These are phyloP conservation scores for Drosophila subsilvestris DNA, from an alignment of 2,888 invertebrate genomes.

Conservation along the genomic window DNA sequence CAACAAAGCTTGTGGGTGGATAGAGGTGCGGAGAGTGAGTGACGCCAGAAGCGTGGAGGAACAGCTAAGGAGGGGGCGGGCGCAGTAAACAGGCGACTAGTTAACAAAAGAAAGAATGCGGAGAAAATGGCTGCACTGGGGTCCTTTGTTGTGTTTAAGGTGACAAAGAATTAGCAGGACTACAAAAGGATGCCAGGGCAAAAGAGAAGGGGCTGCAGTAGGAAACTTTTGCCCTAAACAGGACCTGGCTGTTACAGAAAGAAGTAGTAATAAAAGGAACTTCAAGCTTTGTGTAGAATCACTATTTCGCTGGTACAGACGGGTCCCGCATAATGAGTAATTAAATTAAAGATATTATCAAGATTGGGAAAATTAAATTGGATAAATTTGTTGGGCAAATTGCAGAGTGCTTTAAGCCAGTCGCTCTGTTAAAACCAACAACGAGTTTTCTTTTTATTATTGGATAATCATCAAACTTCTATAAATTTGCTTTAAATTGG, in stretches of 20 bases:
- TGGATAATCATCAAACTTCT: too few relatives aligned
- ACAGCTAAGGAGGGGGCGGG: conserved; percentile 11
- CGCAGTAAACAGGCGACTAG: conserved; percentile 34
- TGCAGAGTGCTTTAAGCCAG: too few relatives aligned
- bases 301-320: not conserved
- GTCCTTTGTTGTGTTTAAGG: conserved; percentile 52
- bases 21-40: not conserved
- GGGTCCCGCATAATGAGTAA: not conserved
- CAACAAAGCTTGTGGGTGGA: conserved; percentile 22
- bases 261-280: not conserved
- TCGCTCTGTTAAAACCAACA: too few relatives aligned
- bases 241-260: not conserved
- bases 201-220: not conserved
- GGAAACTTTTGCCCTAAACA: conserved; percentile 17
- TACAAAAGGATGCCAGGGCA: conserved; percentile 28
- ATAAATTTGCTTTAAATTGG: too few relatives aligned
- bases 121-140: conserved; percentile 11
- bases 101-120: conserved; percentile 40
- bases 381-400: not conserved
- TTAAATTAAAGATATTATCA: not conserved
- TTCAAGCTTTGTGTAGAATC: not conserved
- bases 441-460: too few relatives aligned
- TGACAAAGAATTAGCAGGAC: conserved; percentile 72
- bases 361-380: not conserved
- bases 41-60: not conserved